phyloP scores from a whole-genome alignment of 2,888 invertebrate species.

The Ennomos fuscantarius region DNA sequence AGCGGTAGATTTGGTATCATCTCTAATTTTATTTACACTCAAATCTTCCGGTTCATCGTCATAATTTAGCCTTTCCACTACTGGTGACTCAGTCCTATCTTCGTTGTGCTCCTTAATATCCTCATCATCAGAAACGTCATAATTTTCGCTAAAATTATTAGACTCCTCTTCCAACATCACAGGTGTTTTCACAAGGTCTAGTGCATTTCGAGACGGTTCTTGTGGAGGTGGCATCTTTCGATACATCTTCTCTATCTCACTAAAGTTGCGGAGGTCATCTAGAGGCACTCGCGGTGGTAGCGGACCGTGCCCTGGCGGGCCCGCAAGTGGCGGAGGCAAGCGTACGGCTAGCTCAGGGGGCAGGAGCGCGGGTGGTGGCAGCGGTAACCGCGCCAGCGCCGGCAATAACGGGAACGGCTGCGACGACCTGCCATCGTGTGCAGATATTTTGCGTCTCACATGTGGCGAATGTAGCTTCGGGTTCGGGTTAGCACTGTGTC shows the following conservation, averaged over 20 bases:
- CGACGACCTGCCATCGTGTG: slow-evolving; percentile 95
- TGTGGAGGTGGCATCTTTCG: slow-evolving; percentile 73
- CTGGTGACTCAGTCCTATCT: slow-evolving; percentile 55
- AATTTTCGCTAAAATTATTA: slow-evolving; percentile 71
- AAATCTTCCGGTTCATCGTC: slow-evolving; percentile 88
- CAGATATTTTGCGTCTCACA: slow-evolving; percentile 95
- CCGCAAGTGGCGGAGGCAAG: slow-evolving; percentile 64
- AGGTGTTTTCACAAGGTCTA: slow-evolving; percentile 68
- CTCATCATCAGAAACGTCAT: slow-evolving; percentile 68
- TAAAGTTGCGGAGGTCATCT: slow-evolving; percentile 79
- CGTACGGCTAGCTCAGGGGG: slow-evolving; percentile 85
- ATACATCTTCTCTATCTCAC: slow-evolving; percentile 83
- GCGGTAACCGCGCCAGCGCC: slow-evolving; percentile 89
- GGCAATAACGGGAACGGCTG: slow-evolving; percentile 91
- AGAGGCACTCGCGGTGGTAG: slow-evolving; percentile 84
- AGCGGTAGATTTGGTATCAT: slow-evolving; percentile 82
- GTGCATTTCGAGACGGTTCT: slow-evolving; percentile 62
- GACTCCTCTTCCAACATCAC: slow-evolving; percentile 65
- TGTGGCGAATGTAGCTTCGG: slow-evolving; percentile 99
- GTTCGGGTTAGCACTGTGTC: slow-evolving; percentile 98
- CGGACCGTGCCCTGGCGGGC: slow-evolving; percentile 64
- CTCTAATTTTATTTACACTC: slow-evolving; percentile 87
- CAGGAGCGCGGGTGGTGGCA: slow-evolving; percentile 88
- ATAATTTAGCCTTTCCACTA: slow-evolving; percentile 67
- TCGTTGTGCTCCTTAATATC: slow-evolving; percentile 63